phyloP scores from a whole-genome alignment of 1,140 invertebrate species.

The Popillia japonica region DNA sequence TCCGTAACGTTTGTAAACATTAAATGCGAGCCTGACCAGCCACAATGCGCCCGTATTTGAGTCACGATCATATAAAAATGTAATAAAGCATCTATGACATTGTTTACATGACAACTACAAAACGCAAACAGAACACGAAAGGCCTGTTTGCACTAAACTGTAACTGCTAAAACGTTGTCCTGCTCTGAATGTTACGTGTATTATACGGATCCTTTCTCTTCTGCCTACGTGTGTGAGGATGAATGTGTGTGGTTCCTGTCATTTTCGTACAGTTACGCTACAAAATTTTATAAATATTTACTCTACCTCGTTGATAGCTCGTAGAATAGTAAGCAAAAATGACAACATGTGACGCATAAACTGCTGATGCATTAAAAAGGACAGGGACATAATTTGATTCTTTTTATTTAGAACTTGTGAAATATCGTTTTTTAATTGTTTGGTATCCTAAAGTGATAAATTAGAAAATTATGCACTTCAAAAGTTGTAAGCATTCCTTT shows the following conservation, averaged over 20 bases:
- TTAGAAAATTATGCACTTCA: no score
- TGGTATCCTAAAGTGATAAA: no score
- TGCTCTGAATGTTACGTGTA: background rate
- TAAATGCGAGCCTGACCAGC: constrained; percentile 40
- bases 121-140: constrained; percentile 43
- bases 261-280: background rate
- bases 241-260: constrained; percentile 1
- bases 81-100: constrained; percentile 42
- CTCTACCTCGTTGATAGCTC: no score
- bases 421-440: no score
- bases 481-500: no score
- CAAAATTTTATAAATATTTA: constrained; percentile 15
- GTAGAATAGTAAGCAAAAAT: no score
- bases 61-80: constrained; percentile 42
- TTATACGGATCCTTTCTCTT: background rate
- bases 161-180: constrained; percentile 15
- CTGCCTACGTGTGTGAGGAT: background rate
- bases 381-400: no score
- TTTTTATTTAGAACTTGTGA: no score
- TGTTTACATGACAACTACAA: constrained; percentile 44
- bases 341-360: no score
- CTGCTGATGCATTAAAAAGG: no score
- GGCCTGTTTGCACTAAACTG: constrained; percentile 28
- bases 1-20: constrained; percentile 41
- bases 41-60: constrained; percentile 41